Conservation (phyloP, 2,113 vertebrate genomes). For the Tursiops truncatus region DNA sequence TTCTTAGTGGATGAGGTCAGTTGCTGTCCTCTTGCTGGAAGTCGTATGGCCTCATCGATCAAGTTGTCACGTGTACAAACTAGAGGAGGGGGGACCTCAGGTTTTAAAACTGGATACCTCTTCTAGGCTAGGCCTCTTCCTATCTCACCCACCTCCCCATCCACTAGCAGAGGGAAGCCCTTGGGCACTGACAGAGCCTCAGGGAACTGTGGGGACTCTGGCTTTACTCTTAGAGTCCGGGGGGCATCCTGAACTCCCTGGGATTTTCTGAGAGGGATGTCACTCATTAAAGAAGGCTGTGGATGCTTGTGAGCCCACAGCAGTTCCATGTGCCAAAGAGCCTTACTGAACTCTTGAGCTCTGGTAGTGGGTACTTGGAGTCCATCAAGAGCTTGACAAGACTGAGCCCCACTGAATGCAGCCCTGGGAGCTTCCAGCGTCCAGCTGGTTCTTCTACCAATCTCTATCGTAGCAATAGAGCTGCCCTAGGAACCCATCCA, state of each 20-base stretch:
- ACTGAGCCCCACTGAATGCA: background rate
- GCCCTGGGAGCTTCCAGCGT: background rate
- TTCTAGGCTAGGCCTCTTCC: background rate
- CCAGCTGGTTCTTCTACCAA: background rate
- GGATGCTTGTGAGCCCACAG: background rate
- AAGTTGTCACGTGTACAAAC: background rate
- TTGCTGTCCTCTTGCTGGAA: background rate
- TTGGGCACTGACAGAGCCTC: background rate
- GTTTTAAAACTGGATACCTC: background rate
- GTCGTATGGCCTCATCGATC: background rate
- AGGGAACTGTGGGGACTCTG: background rate
- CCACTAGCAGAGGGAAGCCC: background rate
- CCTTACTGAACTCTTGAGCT: background rate
- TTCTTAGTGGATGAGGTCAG: background rate
- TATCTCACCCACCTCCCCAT: rapidly evolving
- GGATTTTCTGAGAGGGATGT: background rate
- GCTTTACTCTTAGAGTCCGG: background rate
- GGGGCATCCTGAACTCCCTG: background rate
- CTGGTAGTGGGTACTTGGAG: background rate
- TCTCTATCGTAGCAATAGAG: background rate
- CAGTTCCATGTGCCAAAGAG: background rate
- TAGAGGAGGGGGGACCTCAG: background rate
- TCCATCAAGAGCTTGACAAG: background rate
- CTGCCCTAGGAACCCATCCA: background rate
- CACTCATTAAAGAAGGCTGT: background rate